Percentiles rank a stretch among this genome's conserved stretches.
phyloP scores from a whole-genome alignment of 2,888 invertebrate genomes.

The Capitulum mitella region DNA sequence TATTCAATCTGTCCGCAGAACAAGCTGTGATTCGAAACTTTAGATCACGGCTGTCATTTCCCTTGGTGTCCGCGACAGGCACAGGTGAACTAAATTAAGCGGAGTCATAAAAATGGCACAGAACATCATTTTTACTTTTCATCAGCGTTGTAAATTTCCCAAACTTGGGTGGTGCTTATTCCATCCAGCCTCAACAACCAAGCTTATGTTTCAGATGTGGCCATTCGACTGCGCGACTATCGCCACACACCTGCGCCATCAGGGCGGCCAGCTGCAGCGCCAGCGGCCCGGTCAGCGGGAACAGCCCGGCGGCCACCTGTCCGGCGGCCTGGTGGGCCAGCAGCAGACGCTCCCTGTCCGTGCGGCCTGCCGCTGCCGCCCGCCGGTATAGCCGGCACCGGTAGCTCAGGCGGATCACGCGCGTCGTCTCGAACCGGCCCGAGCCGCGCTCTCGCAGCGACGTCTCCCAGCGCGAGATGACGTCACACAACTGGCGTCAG shows the following conservation, averaged over 20 bases:
- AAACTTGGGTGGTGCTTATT: no score
- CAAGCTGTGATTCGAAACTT: no score
- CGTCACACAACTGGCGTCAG: conserved; percentile 88
- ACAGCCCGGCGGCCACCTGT: conserved; percentile 63
- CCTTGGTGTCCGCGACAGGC: no score
- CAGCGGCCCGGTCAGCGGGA: conserved; percentile 82
- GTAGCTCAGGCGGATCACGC: conserved; percentile 56
- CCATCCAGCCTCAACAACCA: no score
- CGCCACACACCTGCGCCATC: conserved; percentile 78
- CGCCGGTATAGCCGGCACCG: conserved; percentile 66
- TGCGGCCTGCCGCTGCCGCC: conserved; percentile 79
- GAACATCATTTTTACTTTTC: no score
- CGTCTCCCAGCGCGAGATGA: conserved; percentile 96
- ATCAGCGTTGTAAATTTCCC: no score
- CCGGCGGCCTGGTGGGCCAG: conserved; percentile 87
- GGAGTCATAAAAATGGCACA: no score
- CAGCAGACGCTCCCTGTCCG: conserved; percentile 82
- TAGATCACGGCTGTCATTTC: no score
- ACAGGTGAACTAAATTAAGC: no score
- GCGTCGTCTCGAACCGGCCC: conserved; percentile 90
- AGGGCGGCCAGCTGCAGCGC: conserved; percentile 86
- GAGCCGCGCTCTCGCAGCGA: conserved; percentile 83
- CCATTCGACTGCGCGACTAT: no score
- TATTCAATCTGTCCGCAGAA: no score
- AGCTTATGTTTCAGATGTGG: no score